Evolutionary conservation across 2,113 vertebrate genomes (phyloP).

Genomic region (Tringa solitaria): DNA sequence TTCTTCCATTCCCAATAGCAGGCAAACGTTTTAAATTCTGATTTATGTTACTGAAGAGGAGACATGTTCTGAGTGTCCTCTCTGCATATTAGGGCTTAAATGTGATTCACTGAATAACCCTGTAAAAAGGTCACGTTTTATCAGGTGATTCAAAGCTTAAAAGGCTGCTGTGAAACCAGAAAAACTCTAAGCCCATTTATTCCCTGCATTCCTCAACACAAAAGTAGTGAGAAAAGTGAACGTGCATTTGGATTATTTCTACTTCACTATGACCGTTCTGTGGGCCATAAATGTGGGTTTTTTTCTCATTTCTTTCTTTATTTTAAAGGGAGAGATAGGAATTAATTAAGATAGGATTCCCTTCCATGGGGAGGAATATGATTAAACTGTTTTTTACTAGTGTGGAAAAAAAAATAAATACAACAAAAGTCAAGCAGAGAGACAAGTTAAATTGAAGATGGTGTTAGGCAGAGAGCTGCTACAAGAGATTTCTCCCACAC

Average conservation of each 20-base stretch:
- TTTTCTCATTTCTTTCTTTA: background rate
- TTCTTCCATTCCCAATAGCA: background rate
- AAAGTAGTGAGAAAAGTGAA: background rate
- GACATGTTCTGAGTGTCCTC: background rate
- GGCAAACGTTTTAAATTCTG: background rate
- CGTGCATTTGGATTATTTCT: background rate
- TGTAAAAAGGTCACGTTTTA: background rate
- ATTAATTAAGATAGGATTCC: background rate
- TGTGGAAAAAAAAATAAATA: background rate
- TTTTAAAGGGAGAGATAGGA: background rate
- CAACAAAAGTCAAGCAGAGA: background rate
- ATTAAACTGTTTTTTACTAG: background rate
- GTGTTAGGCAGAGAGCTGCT: background rate
- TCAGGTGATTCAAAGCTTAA: background rate
- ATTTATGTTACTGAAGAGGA: background rate
- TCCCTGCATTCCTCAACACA: background rate
- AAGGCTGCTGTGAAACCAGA: background rate
- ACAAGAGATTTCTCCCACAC: background rate
- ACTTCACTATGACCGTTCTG: fast-evolving
- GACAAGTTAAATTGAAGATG: background rate
- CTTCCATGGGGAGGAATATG: background rate
- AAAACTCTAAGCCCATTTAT: background rate
- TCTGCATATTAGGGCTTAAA: background rate
- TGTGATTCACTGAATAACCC: background rate
- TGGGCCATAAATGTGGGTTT: background rate